These are phyloP conservation scores for Clunio marinus DNA, from an alignment of 2,888 invertebrate species.

Conservation along the genomic window DNA sequence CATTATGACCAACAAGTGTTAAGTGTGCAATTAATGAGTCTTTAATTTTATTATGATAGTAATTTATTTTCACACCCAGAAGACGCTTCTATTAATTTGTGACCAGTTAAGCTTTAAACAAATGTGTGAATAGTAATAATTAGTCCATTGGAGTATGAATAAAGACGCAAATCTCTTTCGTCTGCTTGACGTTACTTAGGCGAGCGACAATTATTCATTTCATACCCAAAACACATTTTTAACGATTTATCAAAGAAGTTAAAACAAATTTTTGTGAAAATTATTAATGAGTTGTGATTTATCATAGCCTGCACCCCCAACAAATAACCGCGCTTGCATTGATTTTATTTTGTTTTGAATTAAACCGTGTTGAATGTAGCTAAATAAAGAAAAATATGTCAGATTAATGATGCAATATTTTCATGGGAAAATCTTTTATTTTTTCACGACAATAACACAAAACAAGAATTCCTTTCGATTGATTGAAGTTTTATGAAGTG, in stretches of 20 bases:
- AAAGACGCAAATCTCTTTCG: neutral
- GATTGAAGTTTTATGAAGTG: conserved; percentile 19
- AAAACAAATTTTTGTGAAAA: conserved; percentile 4
- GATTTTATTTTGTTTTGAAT: neutral
- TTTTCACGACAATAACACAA: neutral
- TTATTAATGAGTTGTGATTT: conserved; percentile 30
- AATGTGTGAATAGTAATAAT: conserved; percentile 30
- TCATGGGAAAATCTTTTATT: conserved; percentile 6
- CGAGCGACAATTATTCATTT: neutral
- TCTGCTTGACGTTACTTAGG: neutral
- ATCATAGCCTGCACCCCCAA: conserved; percentile 6
- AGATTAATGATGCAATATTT: neutral
- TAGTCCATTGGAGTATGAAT: neutral
- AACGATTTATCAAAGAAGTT: neutral
- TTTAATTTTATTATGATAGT: conserved; percentile 30
- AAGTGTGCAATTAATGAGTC: conserved; percentile 31
- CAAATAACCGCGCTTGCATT: neutral
- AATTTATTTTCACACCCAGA: conserved; percentile 28
- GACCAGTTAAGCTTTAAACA: neutral
- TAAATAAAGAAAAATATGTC: neutral
- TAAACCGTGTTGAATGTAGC: too few species aligned
- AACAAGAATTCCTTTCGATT: neutral
- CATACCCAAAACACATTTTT: neutral
- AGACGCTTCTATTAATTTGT: neutral
- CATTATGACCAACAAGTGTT: conserved; percentile 37